Conservation (phyloP, 1,140 invertebrate genomes). For the Aphidius gifuensis region DNA sequence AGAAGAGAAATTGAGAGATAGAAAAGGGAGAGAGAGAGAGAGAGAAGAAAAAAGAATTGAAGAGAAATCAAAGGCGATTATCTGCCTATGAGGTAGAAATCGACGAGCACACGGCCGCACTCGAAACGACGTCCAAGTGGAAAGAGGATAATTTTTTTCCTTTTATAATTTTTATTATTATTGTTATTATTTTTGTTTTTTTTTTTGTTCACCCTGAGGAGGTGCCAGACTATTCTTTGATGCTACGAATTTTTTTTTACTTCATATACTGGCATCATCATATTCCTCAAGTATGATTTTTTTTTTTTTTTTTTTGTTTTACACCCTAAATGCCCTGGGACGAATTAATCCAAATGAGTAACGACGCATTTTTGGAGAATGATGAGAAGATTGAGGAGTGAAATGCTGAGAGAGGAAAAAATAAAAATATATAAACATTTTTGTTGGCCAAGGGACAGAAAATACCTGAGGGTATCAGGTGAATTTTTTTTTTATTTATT, state of each 20-base stretch:
- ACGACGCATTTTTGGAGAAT: not conserved
- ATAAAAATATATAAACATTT: too few species aligned
- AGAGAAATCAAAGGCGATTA: slow-evolving; percentile 57
- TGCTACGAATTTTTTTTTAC: slow-evolving; percentile 1
- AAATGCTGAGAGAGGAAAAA: too few species aligned
- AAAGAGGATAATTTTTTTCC: slow-evolving; percentile 1
- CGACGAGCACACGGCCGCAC: slow-evolving; percentile 44
- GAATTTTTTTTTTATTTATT: too few species aligned
- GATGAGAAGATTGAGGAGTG: too few species aligned
- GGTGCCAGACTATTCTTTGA: slow-evolving; percentile 18
- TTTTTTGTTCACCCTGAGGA: slow-evolving; percentile 13
- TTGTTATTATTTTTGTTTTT: too few species aligned
- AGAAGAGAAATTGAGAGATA: slow-evolving; percentile 9
- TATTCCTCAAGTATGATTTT: not conserved
- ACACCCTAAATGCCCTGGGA: not conserved
- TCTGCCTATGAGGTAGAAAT: slow-evolving; percentile 55
- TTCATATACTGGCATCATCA: not conserved
- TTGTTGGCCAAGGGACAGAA: too few species aligned
- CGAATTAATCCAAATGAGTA: slow-evolving; percentile 9
- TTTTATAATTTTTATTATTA: too few species aligned
- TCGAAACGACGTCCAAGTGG: slow-evolving; percentile 33
- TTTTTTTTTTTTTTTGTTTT: too few species aligned
- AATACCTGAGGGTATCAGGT: too few species aligned
- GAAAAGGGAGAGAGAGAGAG: slow-evolving; percentile 18
- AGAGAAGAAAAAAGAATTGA: slow-evolving; percentile 41